Percentiles rank a stretch among this genome's conserved stretches.
These are phyloP conservation scores for Drosophila imparisetae DNA, from an alignment of 2,888 invertebrate genomes.

Conservation along the genomic window DNA sequence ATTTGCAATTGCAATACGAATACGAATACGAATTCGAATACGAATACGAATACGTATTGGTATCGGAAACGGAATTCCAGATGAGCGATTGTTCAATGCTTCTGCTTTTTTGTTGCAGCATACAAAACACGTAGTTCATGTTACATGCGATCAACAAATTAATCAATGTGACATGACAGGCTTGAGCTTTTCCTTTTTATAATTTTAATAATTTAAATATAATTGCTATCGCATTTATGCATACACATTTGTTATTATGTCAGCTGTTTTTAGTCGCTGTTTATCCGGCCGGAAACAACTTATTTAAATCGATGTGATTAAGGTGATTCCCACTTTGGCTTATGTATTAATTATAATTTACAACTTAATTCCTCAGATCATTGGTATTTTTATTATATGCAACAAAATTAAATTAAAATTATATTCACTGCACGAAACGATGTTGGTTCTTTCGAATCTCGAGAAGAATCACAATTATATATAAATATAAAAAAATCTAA, in stretches of 20 bases:
- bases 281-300: neutral
- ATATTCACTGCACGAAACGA: neutral
- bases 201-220: neutral
- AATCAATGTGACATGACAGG: slow-evolving; percentile 13
- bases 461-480: neutral
- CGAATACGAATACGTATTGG: slow-evolving; percentile 7
- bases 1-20: slow-evolving; percentile 19
- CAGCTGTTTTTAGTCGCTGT: neutral
- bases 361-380: neutral
- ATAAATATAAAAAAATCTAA: neutral
- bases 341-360: neutral
- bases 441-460: neutral
- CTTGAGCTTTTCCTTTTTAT: neutral
- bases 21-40: slow-evolving; percentile 8
- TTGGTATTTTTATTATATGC: neutral
- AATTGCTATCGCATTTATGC: neutral
- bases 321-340: neutral
- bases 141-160: slow-evolving; percentile 15
- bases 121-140: slow-evolving; percentile 15
- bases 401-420: neutral
- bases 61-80: slow-evolving; percentile 25
- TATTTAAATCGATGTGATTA: neutral
- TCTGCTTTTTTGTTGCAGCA: neutral
- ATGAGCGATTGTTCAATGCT: slow-evolving; percentile 21
- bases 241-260: neutral